Percentiles rank a stretch among this genome's conserved stretches.
Evolutionary conservation across 1,140 invertebrate species (phyloP).

Genomic region (Magallana angulata): DNA sequence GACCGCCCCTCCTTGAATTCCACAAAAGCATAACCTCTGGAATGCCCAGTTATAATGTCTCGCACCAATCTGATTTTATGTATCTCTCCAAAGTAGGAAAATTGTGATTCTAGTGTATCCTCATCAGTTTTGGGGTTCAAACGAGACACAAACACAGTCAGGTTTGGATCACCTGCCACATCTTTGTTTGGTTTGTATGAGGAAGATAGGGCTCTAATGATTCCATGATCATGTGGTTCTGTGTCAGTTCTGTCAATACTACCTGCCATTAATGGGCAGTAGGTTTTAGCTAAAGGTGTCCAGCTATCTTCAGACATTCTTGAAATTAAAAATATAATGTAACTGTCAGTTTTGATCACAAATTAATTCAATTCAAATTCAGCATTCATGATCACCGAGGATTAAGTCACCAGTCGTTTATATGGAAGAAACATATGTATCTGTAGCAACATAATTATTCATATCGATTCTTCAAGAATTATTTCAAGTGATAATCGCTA

Average conservation of each 20-base stretch:
- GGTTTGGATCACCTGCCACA: constrained; percentile 83
- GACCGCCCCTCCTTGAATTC: constrained; percentile 86
- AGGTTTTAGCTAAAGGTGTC: constrained; percentile 63
- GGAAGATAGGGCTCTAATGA: constrained; percentile 86
- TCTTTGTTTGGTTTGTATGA: constrained; percentile 84
- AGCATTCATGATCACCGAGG: too few relatives aligned
- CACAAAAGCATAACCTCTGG: constrained; percentile 91
- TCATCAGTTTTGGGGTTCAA: constrained; percentile 87
- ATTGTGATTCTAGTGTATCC: constrained; percentile 77
- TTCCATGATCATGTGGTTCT: constrained; percentile 89
- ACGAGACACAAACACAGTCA: constrained; percentile 89
- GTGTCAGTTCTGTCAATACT: constrained; percentile 92
- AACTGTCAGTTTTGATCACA: not conserved
- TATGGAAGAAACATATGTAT: too few relatives aligned
- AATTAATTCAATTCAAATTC: too few relatives aligned
- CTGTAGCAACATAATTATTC: too few relatives aligned
- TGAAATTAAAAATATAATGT: not conserved
- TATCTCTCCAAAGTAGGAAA: constrained; percentile 81
- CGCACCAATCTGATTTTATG: constrained; percentile 85
- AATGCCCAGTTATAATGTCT: constrained; percentile 90
- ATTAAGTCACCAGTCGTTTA: too few relatives aligned
- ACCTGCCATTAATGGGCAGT: constrained; percentile 83
- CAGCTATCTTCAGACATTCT: constrained; percentile 51
- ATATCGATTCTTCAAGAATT: too few relatives aligned
- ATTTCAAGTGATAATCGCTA: too few relatives aligned